Conservation (phyloP, 1,140 invertebrate genomes). For the Drosophila ananassae region DNA sequence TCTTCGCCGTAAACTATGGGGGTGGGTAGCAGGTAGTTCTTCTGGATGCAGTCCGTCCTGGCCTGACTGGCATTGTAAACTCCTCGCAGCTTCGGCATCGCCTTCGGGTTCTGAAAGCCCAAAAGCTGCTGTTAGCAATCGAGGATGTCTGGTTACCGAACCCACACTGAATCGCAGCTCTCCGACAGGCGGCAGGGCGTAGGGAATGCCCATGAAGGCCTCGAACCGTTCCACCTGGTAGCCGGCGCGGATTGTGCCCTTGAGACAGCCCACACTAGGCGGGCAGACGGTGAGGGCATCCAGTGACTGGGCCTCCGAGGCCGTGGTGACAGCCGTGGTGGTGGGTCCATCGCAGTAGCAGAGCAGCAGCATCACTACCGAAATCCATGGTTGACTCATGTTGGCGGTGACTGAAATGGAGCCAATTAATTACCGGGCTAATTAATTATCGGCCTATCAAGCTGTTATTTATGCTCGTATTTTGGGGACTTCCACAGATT, state of each 20-base stretch:
- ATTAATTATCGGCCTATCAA: conserved; percentile 51
- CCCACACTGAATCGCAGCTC: conserved; percentile 73
- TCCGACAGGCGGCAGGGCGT: conserved; percentile 71
- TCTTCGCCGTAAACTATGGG: conserved; percentile 83
- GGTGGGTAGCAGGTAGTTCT: conserved; percentile 75
- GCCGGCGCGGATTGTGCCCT: conserved; percentile 61
- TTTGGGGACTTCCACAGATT: conserved; percentile 23
- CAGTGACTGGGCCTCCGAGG: not conserved
- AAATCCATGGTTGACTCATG: conserved; percentile 25
- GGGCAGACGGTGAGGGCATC: conserved; percentile 57
- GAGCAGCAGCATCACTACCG: conserved; percentile 10
- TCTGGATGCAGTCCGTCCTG: conserved; percentile 76
- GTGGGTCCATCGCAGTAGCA: conserved; percentile 13
- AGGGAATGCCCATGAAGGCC: conserved; percentile 80
- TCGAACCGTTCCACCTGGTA: conserved; percentile 63
- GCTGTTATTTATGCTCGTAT: conserved; percentile 34
- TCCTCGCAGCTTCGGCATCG: conserved; percentile 52
- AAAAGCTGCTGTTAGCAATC: not conserved
- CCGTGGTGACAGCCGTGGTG: not conserved
- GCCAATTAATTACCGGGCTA: conserved; percentile 21
- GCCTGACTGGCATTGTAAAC: conserved; percentile 61
- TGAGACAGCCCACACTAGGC: conserved; percentile 59
- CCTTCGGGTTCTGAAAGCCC: conserved; percentile 65
- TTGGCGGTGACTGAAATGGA: conserved; percentile 3
- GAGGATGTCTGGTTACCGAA: not conserved